Evolutionary conservation across 2,797 vertebrate genomes (phyloP).

Genomic region (Microcaecilia unicolor): DNA sequence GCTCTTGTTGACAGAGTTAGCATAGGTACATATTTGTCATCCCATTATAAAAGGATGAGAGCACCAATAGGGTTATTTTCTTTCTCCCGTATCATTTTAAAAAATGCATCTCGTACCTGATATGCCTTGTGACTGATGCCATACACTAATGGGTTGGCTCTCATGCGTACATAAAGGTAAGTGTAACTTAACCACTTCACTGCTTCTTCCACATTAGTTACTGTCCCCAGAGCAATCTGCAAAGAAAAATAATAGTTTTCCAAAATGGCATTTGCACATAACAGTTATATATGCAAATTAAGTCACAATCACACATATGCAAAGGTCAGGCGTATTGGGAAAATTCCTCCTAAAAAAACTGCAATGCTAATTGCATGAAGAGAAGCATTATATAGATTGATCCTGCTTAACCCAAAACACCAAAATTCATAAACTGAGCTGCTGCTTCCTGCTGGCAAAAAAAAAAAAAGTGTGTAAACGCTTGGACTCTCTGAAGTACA

Average conservation of each 20-base stretch:
- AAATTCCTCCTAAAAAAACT: too few relatives aligned
- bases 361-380: too few relatives aligned
- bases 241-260: constrained; percentile 37
- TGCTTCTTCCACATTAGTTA: constrained; percentile 94
- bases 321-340: constrained; percentile 2
- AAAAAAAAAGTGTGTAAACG: too few relatives aligned
- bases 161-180: constrained; percentile 94
- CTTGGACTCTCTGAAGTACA: too few relatives aligned
- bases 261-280: too few relatives aligned
- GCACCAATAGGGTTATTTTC: constrained; percentile 26
- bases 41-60: constrained; percentile 47
- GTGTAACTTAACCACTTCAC: constrained; percentile 98
- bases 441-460: too few relatives aligned
- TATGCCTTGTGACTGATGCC: constrained; percentile 92
- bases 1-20: constrained; percentile 40
- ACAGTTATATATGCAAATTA: constrained; percentile 29
- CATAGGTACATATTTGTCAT: constrained; percentile 57
- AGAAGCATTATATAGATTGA: too few relatives aligned
- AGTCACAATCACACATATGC: constrained; percentile 9
- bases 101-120: constrained; percentile 72
- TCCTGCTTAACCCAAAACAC: too few relatives aligned
- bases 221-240: constrained; percentile 87
- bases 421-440: too few relatives aligned
- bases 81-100: constrained; percentile 14
- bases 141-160: constrained; percentile 92